Base-by-base conservation (phyloP, 2,888 invertebrate genomes). In the Sepioteuthis lessoniana region DNA sequence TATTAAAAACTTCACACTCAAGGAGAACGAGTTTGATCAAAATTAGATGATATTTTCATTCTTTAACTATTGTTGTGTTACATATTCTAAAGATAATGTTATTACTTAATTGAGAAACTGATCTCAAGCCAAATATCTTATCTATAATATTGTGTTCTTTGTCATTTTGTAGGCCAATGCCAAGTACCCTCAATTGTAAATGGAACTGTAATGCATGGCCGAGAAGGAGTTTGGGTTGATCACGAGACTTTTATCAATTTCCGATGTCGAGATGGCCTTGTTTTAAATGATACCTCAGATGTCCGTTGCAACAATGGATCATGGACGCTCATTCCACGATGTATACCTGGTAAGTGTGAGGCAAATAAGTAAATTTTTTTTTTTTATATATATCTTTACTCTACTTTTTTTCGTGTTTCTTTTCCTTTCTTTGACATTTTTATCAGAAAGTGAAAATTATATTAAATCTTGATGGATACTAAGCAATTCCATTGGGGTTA, bases 321-420 rank as follows among this genome's bases (percentile, higher is more conserved):
- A 0, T 99, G 99, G 99, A 98, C 99, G 0, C 98, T 98, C 95
- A 98, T 99, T 95, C 99, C 99, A 0, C 98, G 98, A 95, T 99
- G 99, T 98, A 98, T 95, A 98, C 99, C 96, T 98, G 97, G 98
- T 98, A 97, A 92, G 92, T 92, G 42, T n/a, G 16, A 76, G 19
- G 76, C 76, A 35, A 76, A 76, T 35, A 76, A 76, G 76, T 76
- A 76, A 10, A 10, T 0, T 76, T 76, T 76, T 19, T n/a, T n/a
- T 35, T 76, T 76, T 76, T 21, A 10, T 8, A 76, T 76, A 76
- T n/a, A 5, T 42, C 42, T 76, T 76, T 35, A n/a, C n/a, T 1
- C n/a, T 16, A n/a, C 16, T 16, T 76, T 76, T 76, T n/a, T 35
- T 76, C n/a, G 1, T 31, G 4, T 76, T 76, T 76, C n/a, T 76